Evolutionary conservation across 37 sponge, comb jelly and placozoan species (phyloP), one percentile per base, ranked within the genome.

Genomic region (Tethya wilhelma): DNA sequence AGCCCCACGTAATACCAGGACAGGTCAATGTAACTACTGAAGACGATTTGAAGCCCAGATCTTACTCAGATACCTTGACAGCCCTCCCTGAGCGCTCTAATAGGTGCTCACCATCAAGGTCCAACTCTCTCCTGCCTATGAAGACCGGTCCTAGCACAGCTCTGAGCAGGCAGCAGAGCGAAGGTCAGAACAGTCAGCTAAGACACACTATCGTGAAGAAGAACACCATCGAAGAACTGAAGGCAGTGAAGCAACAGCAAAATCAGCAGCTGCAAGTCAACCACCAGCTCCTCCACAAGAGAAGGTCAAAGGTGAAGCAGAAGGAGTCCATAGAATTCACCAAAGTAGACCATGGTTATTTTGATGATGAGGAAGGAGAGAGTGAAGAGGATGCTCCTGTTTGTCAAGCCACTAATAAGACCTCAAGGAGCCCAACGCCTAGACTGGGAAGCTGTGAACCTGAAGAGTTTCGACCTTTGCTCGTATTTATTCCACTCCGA

Each of bases 401-500:
- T 49, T 49, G 14, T 14, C 53, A 49, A 14, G 14, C 14, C 53
- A 49, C 9, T 9, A 19, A 19, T 49, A 14, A 49, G 53, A 49
- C 14, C 14, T 14, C 14, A 9, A 49, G 14, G 14, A 14, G 53
- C 14, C 53, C 53, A 14, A 49, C 53, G 9, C 53, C 53, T 41
- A 32, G 11, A 19, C 32, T 19, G 33, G 2, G 14, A 37, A 34
- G 37, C 29, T 34, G 66, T 3, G 44, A 8, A 22, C 2, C 4
- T 4, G 4, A 2, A 53, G 1, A 0, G 7, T 78, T 84, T 38
- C 40, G 89, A 30, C 83, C 98, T 19, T 78, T 99, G 3, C 80
- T 99, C 1, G 64, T 99, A 41, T 80, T 99, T 43, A 92, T 99
- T 63, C 99, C 99, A 7, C 87, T 99, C 0, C 56, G 99, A 28